phyloP scores from a whole-genome alignment of 2,113 vertebrate genomes.

The Cinclus cinclus region DNA sequence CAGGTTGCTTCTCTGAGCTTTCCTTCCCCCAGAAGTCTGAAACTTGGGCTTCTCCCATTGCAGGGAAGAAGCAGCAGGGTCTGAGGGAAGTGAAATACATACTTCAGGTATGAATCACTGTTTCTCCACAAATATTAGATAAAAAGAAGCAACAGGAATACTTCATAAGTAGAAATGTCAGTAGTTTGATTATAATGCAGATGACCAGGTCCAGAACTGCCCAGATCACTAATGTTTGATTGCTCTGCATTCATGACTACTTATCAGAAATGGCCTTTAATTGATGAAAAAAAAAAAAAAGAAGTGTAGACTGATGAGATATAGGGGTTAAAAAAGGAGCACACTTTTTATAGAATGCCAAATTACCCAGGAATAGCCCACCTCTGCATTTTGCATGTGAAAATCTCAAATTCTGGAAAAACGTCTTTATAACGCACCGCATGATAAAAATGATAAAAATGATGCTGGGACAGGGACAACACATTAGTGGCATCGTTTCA shows the following conservation, averaged over 20 bases:
- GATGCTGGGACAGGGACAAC: not conserved
- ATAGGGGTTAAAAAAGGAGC: not conserved
- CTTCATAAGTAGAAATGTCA: not conserved
- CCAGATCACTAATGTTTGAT: not conserved
- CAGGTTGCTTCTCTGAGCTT: not conserved
- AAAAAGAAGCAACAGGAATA: not conserved
- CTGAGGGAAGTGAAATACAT: not conserved
- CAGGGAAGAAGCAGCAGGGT: not conserved
- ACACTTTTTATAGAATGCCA: not conserved
- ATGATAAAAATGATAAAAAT: not conserved
- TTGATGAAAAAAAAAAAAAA: not conserved
- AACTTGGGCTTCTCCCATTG: not conserved
- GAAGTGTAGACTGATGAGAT: not conserved
- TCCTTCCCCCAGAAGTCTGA: not conserved
- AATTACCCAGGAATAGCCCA: not conserved
- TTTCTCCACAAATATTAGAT: not conserved
- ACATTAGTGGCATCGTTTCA: not conserved
- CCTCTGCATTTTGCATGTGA: not conserved
- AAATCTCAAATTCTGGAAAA: not conserved
- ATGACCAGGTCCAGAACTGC: not conserved
- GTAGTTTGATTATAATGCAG: not conserved
- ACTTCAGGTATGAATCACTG: not conserved
- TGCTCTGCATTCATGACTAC: not conserved
- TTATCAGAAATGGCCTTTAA: not conserved
- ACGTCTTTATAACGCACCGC: not conserved